phyloP scores from a whole-genome alignment of 2,888 invertebrate genomes.

The Pandemis cinnamomeana region DNA sequence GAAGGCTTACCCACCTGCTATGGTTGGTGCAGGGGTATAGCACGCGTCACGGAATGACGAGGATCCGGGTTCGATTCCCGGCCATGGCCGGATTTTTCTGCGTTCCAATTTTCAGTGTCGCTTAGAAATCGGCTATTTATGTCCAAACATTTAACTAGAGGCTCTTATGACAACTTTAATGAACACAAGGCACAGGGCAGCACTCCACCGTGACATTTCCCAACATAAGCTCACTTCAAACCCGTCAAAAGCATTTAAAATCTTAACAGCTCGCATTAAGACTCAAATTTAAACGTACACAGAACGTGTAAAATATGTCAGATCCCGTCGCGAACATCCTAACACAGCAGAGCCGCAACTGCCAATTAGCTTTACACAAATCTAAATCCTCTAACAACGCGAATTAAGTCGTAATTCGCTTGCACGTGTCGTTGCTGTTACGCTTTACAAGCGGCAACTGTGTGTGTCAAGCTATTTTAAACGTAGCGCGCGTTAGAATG shows the following conservation, averaged over 20 bases:
- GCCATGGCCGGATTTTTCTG: too few species aligned
- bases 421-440: background rate
- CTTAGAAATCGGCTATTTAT: too few species aligned
- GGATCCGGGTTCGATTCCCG: too few species aligned
- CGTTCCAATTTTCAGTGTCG: too few species aligned
- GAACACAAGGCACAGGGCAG: too few species aligned
- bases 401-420: background rate
- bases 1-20: too few species aligned
- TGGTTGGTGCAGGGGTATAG: too few species aligned
- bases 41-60: too few species aligned
- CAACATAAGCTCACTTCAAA: background rate
- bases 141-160: too few species aligned
- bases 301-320: background rate
- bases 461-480: background rate
- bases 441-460: background rate
- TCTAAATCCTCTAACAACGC: background rate
- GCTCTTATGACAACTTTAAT: too few species aligned
- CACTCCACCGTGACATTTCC: background rate
- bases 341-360: background rate
- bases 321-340: background rate
- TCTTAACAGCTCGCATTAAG: background rate
- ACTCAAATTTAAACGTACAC: background rate
- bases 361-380: background rate
- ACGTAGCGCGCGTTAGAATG: background rate
- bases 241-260: background rate